Percentiles rank a stretch among this genome's conserved stretches.
Conservation (phyloP, 2,113 vertebrate species). For the Pan paniscus region DNA sequence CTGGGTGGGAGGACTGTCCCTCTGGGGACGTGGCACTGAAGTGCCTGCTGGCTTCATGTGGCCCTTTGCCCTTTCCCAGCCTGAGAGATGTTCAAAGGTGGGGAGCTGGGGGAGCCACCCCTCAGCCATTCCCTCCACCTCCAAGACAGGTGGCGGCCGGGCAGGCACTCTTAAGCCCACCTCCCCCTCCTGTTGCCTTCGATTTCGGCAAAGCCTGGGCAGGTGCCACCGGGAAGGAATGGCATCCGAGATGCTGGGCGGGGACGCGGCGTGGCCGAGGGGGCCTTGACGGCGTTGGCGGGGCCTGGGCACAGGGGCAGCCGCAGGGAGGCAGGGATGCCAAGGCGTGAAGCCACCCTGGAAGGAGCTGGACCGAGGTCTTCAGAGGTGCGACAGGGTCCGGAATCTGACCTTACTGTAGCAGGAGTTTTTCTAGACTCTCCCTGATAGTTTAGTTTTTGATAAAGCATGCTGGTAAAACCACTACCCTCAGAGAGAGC, state of each 20-base stretch:
- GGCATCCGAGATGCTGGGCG: too few relatives aligned
- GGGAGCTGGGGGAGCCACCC: too few relatives aligned
- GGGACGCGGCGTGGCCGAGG: accelerated
- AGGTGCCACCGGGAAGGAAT: background rate
- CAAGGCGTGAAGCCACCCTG: background rate
- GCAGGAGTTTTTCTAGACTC: background rate
- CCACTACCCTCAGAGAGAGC: background rate
- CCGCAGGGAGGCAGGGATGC: too few relatives aligned
- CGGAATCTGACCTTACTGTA: background rate
- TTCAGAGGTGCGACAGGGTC: background rate
- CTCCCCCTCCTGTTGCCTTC: background rate
- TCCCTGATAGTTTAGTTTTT: background rate
- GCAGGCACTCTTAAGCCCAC: too few relatives aligned
- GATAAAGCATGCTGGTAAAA: background rate
- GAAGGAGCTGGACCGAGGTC: background rate
- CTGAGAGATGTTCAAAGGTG: too few relatives aligned
- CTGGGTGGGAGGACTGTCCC: background rate
- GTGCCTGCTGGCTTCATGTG: too few relatives aligned
- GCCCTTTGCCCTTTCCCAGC: too few relatives aligned
- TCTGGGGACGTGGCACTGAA: too few relatives aligned
- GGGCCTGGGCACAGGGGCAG: background rate
- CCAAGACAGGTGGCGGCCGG: too few relatives aligned
- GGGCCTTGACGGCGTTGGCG: too few relatives aligned
- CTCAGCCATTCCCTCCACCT: too few relatives aligned
- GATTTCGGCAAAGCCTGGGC: background rate